Evolutionary conservation across 37 sponge, comb jelly and placozoan genomes (phyloP).

Genomic region (Haliclona indistincta): DNA sequence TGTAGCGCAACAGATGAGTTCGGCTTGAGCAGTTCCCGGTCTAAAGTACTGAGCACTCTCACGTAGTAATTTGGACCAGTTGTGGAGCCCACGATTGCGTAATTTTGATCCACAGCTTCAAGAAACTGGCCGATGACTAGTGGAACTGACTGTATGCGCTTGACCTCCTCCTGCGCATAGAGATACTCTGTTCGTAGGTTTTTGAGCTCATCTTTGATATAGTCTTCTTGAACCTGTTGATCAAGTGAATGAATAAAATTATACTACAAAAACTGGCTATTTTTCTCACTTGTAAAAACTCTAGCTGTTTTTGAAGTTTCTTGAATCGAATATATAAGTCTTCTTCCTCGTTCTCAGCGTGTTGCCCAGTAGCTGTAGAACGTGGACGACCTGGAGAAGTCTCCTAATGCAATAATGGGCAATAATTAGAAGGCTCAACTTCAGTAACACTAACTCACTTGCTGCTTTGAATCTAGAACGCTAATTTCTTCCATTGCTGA

Average conservation of each 20-base stretch:
- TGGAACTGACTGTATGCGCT: conserved; percentile 98
- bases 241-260: background rate
- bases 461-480: too few species aligned
- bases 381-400: background rate
- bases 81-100: conserved; percentile 93
- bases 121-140: conserved; percentile 99
- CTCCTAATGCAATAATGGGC: background rate
- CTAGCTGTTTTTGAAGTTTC: conserved; percentile 85
- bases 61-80: conserved; percentile 93
- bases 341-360: conserved; percentile 16
- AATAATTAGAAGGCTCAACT: background rate
- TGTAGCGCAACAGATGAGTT: conserved; percentile 96
- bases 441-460: too few species aligned
- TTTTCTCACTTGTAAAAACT: conserved; percentile 79
- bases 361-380: background rate
- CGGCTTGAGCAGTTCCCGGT: conserved; percentile 95
- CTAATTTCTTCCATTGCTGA: too few species aligned
- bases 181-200: conserved; percentile 92
- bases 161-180: conserved; percentile 94
- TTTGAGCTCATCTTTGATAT: conserved; percentile 98
- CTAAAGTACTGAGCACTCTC: conserved; percentile 94
- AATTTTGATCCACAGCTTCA: conserved; percentile 97
- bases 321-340: conserved; percentile 93
- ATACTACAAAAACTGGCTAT: background rate
- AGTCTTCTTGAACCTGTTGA: conserved; percentile 95